A percentile compares a stretch with the other conserved stretches of the same genome.
phyloP scores from a whole-genome alignment of 2,113 vertebrate species.

The Notothenia coriiceps region DNA sequence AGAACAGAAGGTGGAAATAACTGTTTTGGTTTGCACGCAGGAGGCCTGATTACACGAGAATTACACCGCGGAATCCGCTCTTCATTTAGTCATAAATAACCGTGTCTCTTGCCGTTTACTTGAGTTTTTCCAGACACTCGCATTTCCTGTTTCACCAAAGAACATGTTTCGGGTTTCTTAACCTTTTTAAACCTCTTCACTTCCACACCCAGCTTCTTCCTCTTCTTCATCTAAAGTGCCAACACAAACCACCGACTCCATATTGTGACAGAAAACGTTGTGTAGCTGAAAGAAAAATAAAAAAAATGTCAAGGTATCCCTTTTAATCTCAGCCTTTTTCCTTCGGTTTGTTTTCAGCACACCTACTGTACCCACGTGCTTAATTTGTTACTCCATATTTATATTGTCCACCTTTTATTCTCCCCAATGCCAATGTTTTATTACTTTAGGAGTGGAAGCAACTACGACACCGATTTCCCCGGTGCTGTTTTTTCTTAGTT shows the following conservation, averaged over 20 bases:
- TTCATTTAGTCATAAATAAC: too few species aligned
- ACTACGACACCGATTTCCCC: constrained; percentile 38
- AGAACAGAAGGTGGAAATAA: too few species aligned
- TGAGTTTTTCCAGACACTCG: background rate
- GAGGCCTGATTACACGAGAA: too few species aligned
- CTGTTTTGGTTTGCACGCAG: too few species aligned
- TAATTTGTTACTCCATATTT: constrained; percentile 37
- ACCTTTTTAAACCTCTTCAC: background rate
- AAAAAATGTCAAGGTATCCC: constrained; percentile 61
- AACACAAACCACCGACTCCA: background rate
- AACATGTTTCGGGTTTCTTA: background rate
- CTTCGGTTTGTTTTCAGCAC: constrained; percentile 66
- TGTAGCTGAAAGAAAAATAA: background rate
- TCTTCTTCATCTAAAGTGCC: constrained; percentile 31
- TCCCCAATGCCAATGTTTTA: constrained; percentile 17
- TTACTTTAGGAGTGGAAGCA: constrained; percentile 39
- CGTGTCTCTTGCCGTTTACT: background rate
- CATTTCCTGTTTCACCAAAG: constrained; percentile 10
- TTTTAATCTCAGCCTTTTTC: constrained; percentile 50
- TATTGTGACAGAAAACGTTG: background rate
- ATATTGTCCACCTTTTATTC: constrained; percentile 31
- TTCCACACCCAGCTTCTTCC: background rate
- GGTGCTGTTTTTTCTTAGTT: constrained; percentile 64
- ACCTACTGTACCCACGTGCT: constrained; percentile 63
- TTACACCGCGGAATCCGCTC: too few species aligned